Percentiles rank a stretch among this genome's conserved stretches.
Conservation (phyloP, 92 coral and sea anemone species). For the Palythoa grandis region DNA sequence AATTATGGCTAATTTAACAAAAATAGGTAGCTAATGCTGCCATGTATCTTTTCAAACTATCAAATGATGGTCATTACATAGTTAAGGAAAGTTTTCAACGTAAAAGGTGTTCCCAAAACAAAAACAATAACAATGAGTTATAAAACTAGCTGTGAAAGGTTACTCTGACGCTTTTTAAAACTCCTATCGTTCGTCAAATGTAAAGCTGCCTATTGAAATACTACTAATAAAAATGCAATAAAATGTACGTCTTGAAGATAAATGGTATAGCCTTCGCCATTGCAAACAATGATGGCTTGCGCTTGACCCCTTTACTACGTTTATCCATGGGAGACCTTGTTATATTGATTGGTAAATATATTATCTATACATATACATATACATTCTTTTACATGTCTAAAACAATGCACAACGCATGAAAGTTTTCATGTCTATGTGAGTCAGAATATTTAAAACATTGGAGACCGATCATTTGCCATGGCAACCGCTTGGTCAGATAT, state of each 20-base stretch:
- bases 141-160: constrained; percentile 4
- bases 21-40: constrained; percentile 21
- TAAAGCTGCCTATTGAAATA: not conserved
- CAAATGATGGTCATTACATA: not conserved
- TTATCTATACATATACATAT: not conserved
- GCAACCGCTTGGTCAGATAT: too few species aligned
- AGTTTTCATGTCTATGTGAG: too few species aligned
- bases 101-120: not conserved
- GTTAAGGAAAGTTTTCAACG: not conserved
- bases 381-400: not conserved
- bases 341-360: too few species aligned
- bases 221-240: not conserved
- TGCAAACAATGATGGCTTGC: too few species aligned
- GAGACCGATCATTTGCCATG: not conserved
- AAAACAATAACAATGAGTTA: not conserved
- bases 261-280: too few species aligned
- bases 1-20: constrained; percentile 10
- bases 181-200: not conserved
- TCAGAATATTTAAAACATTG: not conserved
- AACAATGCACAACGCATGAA: too few species aligned
- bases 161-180: not conserved
- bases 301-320: too few species aligned
- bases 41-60: constrained; percentile 23
- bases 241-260: not conserved
- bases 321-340: too few species aligned